Percentiles rank a stretch among this genome's conserved stretches.
Evolutionary conservation across 2,797 vertebrate genomes (phyloP).

Genomic region (Simalia tracyae): DNA sequence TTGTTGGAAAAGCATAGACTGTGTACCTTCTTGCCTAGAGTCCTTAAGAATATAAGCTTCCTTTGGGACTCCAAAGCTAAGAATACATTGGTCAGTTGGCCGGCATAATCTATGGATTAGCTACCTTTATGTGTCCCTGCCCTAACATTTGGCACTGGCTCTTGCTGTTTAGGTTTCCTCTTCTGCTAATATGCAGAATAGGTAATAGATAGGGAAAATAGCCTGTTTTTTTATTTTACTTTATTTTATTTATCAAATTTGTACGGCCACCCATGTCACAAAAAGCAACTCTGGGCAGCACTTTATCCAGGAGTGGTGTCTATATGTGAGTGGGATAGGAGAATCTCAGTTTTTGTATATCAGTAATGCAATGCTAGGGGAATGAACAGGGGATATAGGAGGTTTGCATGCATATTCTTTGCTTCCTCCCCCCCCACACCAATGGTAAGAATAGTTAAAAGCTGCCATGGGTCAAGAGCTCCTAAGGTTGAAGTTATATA

Average conservation of each 20-base stretch:
- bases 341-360: background rate
- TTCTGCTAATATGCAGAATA: too few relatives aligned
- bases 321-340: background rate
- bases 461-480: background rate
- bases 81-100: constrained; percentile 34
- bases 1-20: background rate
- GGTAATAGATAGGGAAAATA: background rate
- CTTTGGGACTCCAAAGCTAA: constrained; percentile 23
- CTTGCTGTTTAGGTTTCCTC: background rate
- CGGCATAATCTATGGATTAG: constrained; percentile 34
- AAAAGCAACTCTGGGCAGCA: too few relatives aligned
- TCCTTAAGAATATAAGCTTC: constrained; percentile 39
- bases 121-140: background rate
- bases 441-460: background rate
- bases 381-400: background rate
- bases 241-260: too few relatives aligned
- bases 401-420: background rate
- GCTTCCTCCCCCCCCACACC: background rate
- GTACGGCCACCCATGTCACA: too few relatives aligned
- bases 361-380: background rate
- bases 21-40: background rate
- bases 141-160: background rate
- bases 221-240: background rate
- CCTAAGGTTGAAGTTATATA: too few relatives aligned
- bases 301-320: background rate